These are phyloP conservation scores for Odontocerum albicorne DNA, from an alignment of 2,888 invertebrate genomes.

Conservation along the genomic window DNA sequence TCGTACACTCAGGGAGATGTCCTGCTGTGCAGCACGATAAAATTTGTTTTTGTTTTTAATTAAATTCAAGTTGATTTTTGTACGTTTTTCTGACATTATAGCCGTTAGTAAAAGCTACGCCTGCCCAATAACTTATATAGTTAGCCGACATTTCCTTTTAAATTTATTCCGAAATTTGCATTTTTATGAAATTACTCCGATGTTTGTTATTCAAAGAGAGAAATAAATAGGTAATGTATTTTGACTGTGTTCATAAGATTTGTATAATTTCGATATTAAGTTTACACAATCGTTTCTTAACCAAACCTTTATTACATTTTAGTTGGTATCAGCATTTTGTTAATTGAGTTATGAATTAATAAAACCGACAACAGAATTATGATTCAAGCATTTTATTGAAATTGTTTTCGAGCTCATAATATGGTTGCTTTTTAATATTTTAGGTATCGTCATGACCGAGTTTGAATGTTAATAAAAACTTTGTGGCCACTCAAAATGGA, in stretches of 20 bases:
- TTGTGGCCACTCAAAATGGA: too few relatives aligned
- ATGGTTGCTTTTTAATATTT: too few relatives aligned
- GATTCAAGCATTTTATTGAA: too few relatives aligned
- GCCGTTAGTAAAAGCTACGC: not conserved
- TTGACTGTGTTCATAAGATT: too few relatives aligned
- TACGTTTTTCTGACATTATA: conserved; percentile 10
- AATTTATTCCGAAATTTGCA: conserved; percentile 10
- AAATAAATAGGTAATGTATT: too few relatives aligned
- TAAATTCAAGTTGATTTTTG: conserved; percentile 27
- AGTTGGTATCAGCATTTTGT: not conserved
- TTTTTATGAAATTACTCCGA: conserved; percentile 13
- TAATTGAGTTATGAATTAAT: not conserved
- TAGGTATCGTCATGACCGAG: too few relatives aligned
- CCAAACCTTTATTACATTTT: not conserved
- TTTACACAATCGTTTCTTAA: too few relatives aligned
- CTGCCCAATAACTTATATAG: conserved; percentile 3
- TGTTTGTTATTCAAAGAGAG: too few relatives aligned
- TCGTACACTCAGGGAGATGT: conserved; percentile 10
- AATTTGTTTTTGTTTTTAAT: conserved; percentile 35
- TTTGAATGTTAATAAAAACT: too few relatives aligned
- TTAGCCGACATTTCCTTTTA: conserved; percentile 2
- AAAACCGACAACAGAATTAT: not conserved
- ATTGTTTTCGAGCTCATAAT: too few relatives aligned
- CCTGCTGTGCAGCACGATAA: conserved; percentile 25
- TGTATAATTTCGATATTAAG: too few relatives aligned